A percentile compares a stretch with the other conserved stretches of the same genome.
These are phyloP conservation scores for Monodelphis domestica DNA, from an alignment of 2,797 vertebrate species.

Conservation along the genomic window DNA sequence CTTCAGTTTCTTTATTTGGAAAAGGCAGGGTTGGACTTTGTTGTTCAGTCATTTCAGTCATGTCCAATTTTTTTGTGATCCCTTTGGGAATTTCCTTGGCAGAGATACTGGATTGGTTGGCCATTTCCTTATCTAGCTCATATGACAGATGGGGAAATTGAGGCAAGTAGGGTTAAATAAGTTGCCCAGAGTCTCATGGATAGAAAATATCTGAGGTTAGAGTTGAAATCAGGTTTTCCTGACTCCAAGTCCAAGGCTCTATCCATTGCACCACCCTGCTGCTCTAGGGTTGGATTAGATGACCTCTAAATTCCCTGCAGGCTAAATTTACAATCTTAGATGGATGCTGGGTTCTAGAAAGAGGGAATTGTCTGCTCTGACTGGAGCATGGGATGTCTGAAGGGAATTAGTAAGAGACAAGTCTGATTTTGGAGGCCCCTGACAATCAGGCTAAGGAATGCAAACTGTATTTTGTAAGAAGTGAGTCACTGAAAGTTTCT, in stretches of 20 bases:
- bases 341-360: background rate
- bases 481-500: background rate
- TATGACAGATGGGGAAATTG: background rate
- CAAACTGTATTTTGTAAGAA: background rate
- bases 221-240: background rate
- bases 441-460: background rate
- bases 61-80: background rate
- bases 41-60: background rate
- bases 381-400: background rate
- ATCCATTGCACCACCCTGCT: no score
- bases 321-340: no score
- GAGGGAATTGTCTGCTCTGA: background rate
- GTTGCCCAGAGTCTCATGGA: background rate
- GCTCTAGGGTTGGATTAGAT: no score
- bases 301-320: no score
- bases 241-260: background rate
- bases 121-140: background rate
- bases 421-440: slow-evolving; percentile 4
- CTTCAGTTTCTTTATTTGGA: background rate
- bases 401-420: background rate
- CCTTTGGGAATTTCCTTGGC: background rate
- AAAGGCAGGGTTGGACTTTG: background rate
- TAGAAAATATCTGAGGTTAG: background rate
- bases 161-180: background rate
- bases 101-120: background rate